Base-by-base conservation (phyloP, 2,888 invertebrate species). In the Ctena decussata region DNA sequence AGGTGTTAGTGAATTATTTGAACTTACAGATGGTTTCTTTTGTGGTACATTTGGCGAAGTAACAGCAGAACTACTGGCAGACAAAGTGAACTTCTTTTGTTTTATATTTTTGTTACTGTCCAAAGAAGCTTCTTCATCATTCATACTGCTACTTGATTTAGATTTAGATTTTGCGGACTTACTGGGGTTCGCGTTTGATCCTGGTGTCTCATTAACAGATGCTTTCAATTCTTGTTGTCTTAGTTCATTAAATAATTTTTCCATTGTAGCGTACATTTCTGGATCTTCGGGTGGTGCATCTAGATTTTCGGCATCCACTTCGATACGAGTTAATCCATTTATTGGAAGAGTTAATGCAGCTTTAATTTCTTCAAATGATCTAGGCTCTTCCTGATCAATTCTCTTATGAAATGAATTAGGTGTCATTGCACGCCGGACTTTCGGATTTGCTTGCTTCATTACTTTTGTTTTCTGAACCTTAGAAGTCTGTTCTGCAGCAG, bases 251-350 rank as follows among this genome's bases (percentile, higher is more conserved):
- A 95, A 95, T 53, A 95, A 82, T 84, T 91, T 88, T 81, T 95
- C 95, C 95, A 95, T 95, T 70, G 92, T 90, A n/a, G 89, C 85
- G 77, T 93, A 95, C 90, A 94, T 92, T 77, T 93, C 94, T 1
- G 93, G 92, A 79, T 95, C 93, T 83, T 93, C 94, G 1, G 94
- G 93, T 1, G 94, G 95, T 6, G 94, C 92, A 12, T 94, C 93
- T 8, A 94, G 81, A 37, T 84, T 82, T 21, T 89, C 90, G 0
- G 90, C 76, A 49, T 93, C 91, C 0, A 92, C 80, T 8, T 80
- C 79, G 5, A 88, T 78, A 1, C 65, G 65, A 37, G 73, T 89
- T 11, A 92, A 39, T 11, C 91, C 90, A 77, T 92, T 92, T 24
- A 92, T 86, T 32, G 93, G 93, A 11, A 92, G 77, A 44, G 90